Conservation (phyloP, 1,140 invertebrate genomes). For the Drosophila sp. region DNA sequence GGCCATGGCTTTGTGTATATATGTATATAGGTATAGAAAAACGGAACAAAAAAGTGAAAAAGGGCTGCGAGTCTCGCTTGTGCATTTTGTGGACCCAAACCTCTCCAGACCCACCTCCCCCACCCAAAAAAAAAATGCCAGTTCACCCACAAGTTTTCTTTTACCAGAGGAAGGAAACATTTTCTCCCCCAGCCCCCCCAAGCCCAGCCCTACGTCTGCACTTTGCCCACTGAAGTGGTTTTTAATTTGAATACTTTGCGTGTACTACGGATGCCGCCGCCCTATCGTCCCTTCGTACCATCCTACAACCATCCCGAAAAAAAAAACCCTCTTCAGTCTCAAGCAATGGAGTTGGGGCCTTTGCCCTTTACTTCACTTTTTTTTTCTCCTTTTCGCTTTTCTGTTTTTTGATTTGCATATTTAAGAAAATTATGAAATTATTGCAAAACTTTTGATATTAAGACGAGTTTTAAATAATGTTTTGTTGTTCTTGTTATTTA, state of each 20-base stretch:
- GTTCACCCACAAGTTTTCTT: constrained; percentile 28
- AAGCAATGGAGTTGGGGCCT: constrained; percentile 17
- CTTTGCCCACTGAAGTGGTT: constrained; percentile 61
- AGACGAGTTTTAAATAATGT: constrained; percentile 22
- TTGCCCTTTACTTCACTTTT: constrained; percentile 16
- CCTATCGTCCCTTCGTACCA: not conserved
- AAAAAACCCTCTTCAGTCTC: constrained; percentile 14
- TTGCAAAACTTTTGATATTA: constrained; percentile 46
- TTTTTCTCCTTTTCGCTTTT: constrained; percentile 4
- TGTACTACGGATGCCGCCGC: constrained; percentile 19
- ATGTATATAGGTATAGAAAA: not conserved
- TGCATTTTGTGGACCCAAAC: constrained; percentile 24
- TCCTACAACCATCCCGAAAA: not conserved
- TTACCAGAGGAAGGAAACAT: constrained; percentile 53
- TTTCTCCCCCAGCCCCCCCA: constrained; percentile 26
- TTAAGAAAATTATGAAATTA: constrained; percentile 40
- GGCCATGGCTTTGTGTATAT: constrained; percentile 5
- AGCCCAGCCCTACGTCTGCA: constrained; percentile 23
- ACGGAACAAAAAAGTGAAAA: not conserved
- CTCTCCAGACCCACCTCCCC: too few species aligned
- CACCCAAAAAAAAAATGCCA: not conserved
- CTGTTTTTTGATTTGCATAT: constrained; percentile 38
- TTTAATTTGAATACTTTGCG: constrained; percentile 77
- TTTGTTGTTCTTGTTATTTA: constrained; percentile 33
- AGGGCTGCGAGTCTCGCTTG: constrained; percentile 4